Conservation (phyloP, 53 echinoderm and acorn worm genomes). For the Mesocentrotus franciscanus region DNA sequence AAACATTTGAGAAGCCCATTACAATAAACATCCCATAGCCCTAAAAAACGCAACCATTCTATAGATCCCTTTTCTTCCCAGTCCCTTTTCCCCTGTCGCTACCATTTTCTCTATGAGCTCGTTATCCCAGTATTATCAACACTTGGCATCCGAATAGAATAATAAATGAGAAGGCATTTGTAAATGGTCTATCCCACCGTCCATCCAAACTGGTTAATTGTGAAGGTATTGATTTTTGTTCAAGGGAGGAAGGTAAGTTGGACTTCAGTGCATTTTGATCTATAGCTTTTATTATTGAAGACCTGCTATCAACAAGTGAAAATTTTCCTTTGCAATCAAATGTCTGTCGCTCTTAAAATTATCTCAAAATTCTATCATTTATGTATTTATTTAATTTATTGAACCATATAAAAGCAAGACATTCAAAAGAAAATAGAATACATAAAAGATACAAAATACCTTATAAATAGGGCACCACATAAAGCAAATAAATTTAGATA, state of each 20-base stretch:
- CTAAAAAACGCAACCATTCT: background rate
- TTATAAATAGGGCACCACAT: no score
- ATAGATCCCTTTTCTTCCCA: background rate
- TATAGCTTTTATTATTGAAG: background rate
- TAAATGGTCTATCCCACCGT: slow-evolving; percentile 23
- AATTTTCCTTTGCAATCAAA: background rate
- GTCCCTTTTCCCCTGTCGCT: background rate
- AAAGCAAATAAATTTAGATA: no score
- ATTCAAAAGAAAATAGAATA: no score
- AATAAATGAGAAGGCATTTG: slow-evolving; percentile 22
- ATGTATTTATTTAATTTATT: no score
- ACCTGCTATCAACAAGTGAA: background rate
- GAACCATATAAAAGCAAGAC: no score
- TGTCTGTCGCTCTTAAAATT: no score
- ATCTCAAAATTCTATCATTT: no score
- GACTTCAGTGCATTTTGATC: background rate
- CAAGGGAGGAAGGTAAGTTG: background rate
- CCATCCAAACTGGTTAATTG: slow-evolving; percentile 36
- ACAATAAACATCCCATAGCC: background rate
- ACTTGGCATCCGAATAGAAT: slow-evolving; percentile 38
- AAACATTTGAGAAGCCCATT: background rate
- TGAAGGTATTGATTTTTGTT: slow-evolving; percentile 32
- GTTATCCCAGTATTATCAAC: slow-evolving; percentile 34
- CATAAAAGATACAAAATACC: no score
- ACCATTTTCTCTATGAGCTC: background rate